phyloP scores from a whole-genome alignment of 2,797 vertebrate species.

The Artibeus lituratus region DNA sequence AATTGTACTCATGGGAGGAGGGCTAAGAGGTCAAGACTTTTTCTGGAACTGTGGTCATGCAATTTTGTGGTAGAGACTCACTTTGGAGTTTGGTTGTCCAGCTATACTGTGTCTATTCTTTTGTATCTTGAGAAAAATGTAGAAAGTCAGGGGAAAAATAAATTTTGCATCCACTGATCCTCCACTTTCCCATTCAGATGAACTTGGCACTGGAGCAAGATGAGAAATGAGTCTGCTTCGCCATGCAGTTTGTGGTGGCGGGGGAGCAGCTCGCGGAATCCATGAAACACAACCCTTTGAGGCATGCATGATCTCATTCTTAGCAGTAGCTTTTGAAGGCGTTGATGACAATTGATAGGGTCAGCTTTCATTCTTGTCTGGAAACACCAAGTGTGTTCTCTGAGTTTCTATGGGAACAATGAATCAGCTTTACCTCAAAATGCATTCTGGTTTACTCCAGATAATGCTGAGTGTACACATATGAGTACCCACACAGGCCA shows the following conservation, averaged over 20 bases:
- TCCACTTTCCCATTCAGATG: not conserved
- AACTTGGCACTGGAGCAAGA: not conserved
- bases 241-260: not conserved
- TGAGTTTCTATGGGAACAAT: not conserved
- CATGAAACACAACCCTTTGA: not conserved
- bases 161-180: not conserved
- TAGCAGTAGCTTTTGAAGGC: not conserved
- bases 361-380: not conserved
- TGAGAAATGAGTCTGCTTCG: not conserved
- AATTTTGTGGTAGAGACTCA: not conserved
- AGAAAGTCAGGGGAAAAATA: not conserved
- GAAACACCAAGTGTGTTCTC: not conserved
- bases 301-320: not conserved
- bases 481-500: not conserved
- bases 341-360: not conserved
- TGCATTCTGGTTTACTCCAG: not conserved
- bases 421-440: constrained; percentile 31
- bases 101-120: not conserved
- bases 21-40: not conserved
- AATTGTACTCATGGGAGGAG: not conserved
- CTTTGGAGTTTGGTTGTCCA: not conserved
- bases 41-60: not conserved
- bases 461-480: not conserved
- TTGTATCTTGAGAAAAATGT: not conserved
- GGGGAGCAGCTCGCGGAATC: not conserved